Evolutionary conservation across 2,113 vertebrate species (phyloP), one percentile per base, ranked within the genome.

Genomic region (Thamnaconus septentrionalis): DNA sequence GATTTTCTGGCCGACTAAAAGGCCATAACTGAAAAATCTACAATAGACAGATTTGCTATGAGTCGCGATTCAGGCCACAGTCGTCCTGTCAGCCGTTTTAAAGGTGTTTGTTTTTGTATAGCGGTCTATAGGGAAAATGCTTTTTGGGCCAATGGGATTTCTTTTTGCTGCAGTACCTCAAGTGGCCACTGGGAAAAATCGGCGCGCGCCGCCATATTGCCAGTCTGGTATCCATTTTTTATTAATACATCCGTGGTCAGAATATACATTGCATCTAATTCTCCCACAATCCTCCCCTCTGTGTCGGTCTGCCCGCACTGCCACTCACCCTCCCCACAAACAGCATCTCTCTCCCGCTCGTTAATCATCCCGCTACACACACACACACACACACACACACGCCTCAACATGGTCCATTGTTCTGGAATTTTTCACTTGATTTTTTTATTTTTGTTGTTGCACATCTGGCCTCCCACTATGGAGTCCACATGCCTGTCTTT

Each of bases 291-390:
- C 72, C 56, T 71, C 59, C 31, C 39, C 48, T 61, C 39, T 55
- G 65, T 6, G 77, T 85, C 84, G 78, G 3, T 69, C 81, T 75
- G 83, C 80, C 82, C 65, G 61, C 79, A 82, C 68, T 79, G 4
- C 9, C n/a, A 49, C 48, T 49, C 1, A 83, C 83, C 84, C 56
- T 65, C 58, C 81, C 67, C 80, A 72, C 78, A 87, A 90, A 89
- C 87, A 87, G 4, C 41, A 59, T 80, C 71, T 69, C 59, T 81
- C 78, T 59, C 65, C 80, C 82, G 74, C 58, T 81, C 87, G 82
- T 91, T 87, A 84, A 89, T 91, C 89, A 88, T 78, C 64, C 66
- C 61, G 46, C 67, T 39, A 11, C 46, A 44, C 61, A 52, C 59
- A 66, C 44, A 46, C 57, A 53, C 45, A 40, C 45, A 64, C 48